A percentile compares a stretch with the other conserved stretches of the same genome.
Evolutionary conservation across 2,113 vertebrate species (phyloP).

Genomic region (Progne subis): DNA sequence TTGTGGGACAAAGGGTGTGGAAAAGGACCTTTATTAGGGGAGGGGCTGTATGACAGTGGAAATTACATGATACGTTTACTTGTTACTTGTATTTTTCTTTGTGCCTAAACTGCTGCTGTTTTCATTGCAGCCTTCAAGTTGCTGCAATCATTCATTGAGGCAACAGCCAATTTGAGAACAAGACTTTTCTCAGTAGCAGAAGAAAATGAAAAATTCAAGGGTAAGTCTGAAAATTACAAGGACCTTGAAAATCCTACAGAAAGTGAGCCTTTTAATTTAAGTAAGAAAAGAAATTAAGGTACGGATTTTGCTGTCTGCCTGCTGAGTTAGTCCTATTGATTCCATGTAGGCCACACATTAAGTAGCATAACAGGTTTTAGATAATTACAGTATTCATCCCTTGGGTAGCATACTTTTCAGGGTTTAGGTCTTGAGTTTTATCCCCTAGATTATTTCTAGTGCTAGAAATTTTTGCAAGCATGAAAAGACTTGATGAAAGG

Average conservation of each 20-base stretch:
- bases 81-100: not conserved
- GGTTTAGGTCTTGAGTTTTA: slow-evolving; percentile 3
- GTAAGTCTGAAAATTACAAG: slow-evolving; percentile 2
- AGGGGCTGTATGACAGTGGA: not conserved
- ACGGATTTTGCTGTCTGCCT: slow-evolving; percentile 2
- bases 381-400: slow-evolving; percentile 31
- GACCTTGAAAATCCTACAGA: slow-evolving; percentile 5
- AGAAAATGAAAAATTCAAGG: slow-evolving; percentile 30
- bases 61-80: not conserved
- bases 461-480: not conserved
- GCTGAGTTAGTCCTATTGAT: slow-evolving; percentile 28
- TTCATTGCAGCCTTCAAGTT: not conserved
- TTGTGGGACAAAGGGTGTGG: not conserved
- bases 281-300: slow-evolving; percentile 20
- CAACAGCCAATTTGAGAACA: slow-evolving; percentile 15
- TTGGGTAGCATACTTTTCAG: not conserved
- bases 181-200: not conserved
- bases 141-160: not conserved
- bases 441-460: not conserved
- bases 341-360: slow-evolving; percentile 13
- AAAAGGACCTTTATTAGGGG: not conserved
- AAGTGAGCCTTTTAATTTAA: slow-evolving; percentile 25
- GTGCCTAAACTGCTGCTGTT: not conserved
- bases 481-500: not conserved
- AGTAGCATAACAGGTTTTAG: slow-evolving; percentile 5